These are phyloP conservation scores for Conomelus anceps DNA, from an alignment of 2,888 invertebrate genomes.

Conservation along the genomic window DNA sequence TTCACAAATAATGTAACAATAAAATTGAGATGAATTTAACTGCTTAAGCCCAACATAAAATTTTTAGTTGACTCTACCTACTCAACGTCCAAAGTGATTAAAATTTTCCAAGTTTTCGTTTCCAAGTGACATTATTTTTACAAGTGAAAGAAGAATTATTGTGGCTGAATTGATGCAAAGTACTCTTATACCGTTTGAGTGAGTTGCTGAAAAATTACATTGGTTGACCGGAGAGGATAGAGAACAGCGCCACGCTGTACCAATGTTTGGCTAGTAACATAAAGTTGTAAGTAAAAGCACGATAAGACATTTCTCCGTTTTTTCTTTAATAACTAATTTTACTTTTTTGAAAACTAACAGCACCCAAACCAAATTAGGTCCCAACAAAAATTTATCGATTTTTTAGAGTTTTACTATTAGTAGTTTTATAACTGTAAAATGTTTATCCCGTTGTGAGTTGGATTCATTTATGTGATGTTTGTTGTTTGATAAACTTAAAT, in stretches of 20 bases:
- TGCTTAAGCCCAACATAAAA: background rate
- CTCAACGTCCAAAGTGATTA: background rate
- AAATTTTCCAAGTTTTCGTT: background rate
- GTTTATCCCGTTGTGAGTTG: slow-evolving; percentile 32
- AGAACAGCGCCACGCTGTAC: background rate
- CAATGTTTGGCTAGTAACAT: background rate
- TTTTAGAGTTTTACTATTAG: background rate
- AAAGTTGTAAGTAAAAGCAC: background rate
- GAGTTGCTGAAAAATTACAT: background rate
- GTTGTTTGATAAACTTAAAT: background rate
- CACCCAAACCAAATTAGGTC: background rate
- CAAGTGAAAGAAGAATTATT: background rate
- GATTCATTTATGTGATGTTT: slow-evolving; percentile 29
- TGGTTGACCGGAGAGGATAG: background rate
- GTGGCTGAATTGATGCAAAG: background rate
- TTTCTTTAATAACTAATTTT: background rate
- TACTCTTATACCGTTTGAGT: background rate
- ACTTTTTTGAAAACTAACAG: background rate
- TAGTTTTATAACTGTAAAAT: background rate
- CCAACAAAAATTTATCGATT: background rate
- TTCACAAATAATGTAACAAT: no score
- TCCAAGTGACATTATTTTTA: background rate
- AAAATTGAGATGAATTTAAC: no score
- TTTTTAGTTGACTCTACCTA: background rate
- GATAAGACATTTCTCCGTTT: background rate